Evolutionary conservation across 2,888 invertebrate genomes (phyloP).

Genomic region (Agriotes lineatus): DNA sequence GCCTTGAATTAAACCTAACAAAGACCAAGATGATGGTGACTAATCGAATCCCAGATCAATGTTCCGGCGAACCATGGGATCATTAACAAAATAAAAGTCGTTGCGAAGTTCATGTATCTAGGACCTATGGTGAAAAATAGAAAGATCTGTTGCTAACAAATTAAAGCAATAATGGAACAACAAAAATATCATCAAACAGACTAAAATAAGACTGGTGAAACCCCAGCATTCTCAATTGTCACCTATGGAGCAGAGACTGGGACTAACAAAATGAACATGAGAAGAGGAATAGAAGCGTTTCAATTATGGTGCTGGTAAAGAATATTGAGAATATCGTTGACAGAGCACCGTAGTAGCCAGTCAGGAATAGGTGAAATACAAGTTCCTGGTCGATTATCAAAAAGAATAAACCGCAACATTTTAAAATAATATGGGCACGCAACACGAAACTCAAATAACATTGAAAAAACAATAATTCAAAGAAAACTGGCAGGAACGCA

Average conservation of each 20-base stretch:
- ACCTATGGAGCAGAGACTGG: neutral
- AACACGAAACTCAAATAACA: neutral
- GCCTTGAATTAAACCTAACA: too few relatives aligned
- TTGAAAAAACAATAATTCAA: neutral
- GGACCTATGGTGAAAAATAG: too few relatives aligned
- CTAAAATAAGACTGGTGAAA: too few relatives aligned
- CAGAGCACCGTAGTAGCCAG: neutral
- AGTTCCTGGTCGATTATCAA: neutral
- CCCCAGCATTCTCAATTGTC: neutral
- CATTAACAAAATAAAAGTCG: too few relatives aligned
- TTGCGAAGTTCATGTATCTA: too few relatives aligned
- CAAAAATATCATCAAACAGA: neutral
- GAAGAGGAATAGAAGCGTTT: neutral
- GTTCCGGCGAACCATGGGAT: too few relatives aligned
- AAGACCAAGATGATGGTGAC: too few relatives aligned
- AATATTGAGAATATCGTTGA: neutral
- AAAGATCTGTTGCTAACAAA: neutral
- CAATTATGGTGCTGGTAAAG: neutral
- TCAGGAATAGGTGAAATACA: neutral
- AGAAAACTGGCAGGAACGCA: neutral
- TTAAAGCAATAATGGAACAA: neutral
- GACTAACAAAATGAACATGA: neutral
- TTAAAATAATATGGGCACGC: neutral
- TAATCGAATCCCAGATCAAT: too few relatives aligned
- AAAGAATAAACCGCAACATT: neutral